Base-by-base conservation (phyloP, 2,113 vertebrate species). In the Tringa solitaria region DNA sequence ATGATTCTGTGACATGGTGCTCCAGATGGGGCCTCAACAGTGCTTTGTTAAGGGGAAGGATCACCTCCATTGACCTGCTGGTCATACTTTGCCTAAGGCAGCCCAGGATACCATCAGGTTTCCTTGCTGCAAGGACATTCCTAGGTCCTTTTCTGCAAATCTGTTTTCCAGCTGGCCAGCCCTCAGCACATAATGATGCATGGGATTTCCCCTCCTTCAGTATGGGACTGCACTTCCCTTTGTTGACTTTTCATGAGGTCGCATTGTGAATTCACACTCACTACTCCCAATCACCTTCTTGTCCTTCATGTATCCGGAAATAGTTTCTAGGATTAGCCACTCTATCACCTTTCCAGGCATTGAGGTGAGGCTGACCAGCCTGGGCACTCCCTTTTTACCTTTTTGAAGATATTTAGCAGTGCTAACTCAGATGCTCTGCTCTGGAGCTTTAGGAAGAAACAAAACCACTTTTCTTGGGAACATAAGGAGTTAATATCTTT, bases 131-230 rank as follows among this genome's bases (percentile, higher is more conserved):
- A 84, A 46, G 7, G 28, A 6, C 17, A 87, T 7, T 2, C 6
- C 8, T 21, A 35, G 8, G 35, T 50, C 11, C 8, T 57, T 67
- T 72, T 46, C 35, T 46, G 23, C n/a, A 88, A 67, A 57, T 33
- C 9, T 61, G 7, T 35, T 30, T 51, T 72, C 35, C 45, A 41
- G 7, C 33, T 77, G 50, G 8, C 8, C 0, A 0, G 13, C 3
- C 41, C 6, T 8, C 57, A 37, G 14, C 18, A 41, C 20, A 21
- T 24, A 50, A 26, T 4, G 14, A 41, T 33, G 1, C 13, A 33
- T 26, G 21, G 33, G 35, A 41, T 46, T 72, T 67, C 81, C 77
- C 17, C 23, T 63, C 9, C 26, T 63, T 84, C 37, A 51, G 22
- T 11, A 7, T 11, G 45, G 13, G 73, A 53, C 22, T 22, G 4